Conservation (phyloP, 1,140 invertebrate genomes). For the Anagrus nilaparvatae region DNA sequence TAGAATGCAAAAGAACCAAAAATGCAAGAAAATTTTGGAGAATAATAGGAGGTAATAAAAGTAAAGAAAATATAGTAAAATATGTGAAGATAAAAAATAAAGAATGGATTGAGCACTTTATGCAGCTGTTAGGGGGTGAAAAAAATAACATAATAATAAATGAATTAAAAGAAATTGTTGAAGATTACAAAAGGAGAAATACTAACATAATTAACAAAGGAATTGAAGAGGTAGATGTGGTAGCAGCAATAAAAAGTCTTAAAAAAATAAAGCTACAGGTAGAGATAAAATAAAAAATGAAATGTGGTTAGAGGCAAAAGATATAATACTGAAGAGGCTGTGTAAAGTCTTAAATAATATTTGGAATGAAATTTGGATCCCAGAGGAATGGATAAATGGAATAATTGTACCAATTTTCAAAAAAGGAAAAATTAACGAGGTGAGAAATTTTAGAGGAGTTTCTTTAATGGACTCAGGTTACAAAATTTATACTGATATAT, state of each 20-base stretch:
- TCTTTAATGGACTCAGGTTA: constrained; percentile 2
- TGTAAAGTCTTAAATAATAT: constrained; percentile 2
- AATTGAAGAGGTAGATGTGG: not conserved
- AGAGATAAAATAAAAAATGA: too few relatives aligned
- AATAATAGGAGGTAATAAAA: not conserved
- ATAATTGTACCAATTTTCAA: too few relatives aligned
- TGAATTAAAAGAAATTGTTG: not conserved
- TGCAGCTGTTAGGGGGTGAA: not conserved
- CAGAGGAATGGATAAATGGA: constrained; percentile 16
- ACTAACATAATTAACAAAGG: not conserved
- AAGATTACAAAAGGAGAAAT: not conserved
- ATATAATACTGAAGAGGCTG: too few relatives aligned
- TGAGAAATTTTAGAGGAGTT: constrained; percentile 12
- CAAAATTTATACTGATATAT: constrained; percentile 6
- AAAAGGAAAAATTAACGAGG: too few relatives aligned
- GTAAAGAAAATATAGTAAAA: not conserved
- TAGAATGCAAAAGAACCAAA: not conserved
- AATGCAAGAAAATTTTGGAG: too few relatives aligned
- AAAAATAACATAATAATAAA: not conserved
- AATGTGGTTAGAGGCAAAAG: not conserved
- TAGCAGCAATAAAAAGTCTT: not conserved
- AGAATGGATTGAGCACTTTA: constrained; percentile 1
- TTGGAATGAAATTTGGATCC: constrained; percentile 12
- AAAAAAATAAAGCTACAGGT: too few relatives aligned
- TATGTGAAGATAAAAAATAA: not conserved